Conservation (phyloP, 2,113 vertebrate genomes). For the Glaucomys volans region DNA sequence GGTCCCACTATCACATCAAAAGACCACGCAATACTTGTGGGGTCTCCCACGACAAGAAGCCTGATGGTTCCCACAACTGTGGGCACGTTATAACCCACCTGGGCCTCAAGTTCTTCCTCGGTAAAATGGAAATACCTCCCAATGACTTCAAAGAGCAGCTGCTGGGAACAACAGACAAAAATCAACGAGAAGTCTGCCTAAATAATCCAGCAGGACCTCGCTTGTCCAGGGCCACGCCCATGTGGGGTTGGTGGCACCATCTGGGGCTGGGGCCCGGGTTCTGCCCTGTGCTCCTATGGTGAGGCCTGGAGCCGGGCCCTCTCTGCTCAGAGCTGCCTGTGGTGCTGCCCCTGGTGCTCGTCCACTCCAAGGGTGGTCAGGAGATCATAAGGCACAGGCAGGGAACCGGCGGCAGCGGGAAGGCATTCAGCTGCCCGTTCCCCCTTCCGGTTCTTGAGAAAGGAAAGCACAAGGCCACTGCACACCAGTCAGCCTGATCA, state of each 20-base stretch:
- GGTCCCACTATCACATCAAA: not conserved
- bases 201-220: not conserved
- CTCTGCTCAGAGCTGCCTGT: not conserved
- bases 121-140: slow-evolving; percentile 2
- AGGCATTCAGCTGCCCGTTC: not conserved
- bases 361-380: not conserved
- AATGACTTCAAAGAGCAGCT: slow-evolving; percentile 31
- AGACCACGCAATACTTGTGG: not conserved
- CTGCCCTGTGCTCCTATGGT: not conserved
- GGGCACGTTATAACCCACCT: not conserved
- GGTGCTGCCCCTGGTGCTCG: not conserved
- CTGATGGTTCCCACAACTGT: not conserved
- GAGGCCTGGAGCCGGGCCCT: not conserved
- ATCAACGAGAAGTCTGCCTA: not conserved
- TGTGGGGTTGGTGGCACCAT: too few relatives aligned
- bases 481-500: not conserved
- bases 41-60: not conserved
- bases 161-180: slow-evolving; percentile 36
- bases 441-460: not conserved
- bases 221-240: not conserved
- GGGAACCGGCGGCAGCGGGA: not conserved
- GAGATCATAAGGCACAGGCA: not conserved
- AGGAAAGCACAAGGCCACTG: not conserved
- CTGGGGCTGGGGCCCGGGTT: not conserved
- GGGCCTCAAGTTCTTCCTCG: slow-evolving; percentile 20